Evolutionary conservation across 2,888 invertebrate genomes (phyloP).

Genomic region (Chymomyza fuscimana): DNA sequence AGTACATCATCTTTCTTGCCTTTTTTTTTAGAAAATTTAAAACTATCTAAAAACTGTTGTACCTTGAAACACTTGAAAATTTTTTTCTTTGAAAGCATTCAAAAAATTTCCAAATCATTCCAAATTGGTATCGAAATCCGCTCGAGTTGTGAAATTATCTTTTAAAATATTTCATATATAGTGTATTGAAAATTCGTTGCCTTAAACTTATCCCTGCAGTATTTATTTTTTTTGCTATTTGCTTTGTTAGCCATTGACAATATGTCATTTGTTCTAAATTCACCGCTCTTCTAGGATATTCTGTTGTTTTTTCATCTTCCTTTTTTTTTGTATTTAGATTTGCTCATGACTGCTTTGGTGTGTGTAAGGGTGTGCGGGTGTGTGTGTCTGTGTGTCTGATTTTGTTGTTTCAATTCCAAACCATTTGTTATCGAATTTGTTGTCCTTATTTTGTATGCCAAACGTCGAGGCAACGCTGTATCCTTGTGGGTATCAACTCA

Average conservation of each 20-base stretch:
- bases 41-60: too few species aligned
- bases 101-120: too few species aligned
- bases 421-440: slow-evolving; percentile 73
- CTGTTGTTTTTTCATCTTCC: slow-evolving; percentile 16
- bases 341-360: background rate
- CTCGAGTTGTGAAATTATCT: too few species aligned
- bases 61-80: too few species aligned
- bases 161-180: background rate
- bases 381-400: background rate
- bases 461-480: background rate
- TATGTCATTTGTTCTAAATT: slow-evolving; percentile 68
- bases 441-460: slow-evolving; percentile 62
- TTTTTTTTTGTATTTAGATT: slow-evolving; percentile 20
- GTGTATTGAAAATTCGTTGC: background rate
- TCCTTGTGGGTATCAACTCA: slow-evolving; percentile 1
- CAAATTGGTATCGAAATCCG: too few species aligned
- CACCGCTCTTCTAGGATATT: slow-evolving; percentile 30
- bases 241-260: slow-evolving; percentile 53
- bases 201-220: background rate
- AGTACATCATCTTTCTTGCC: too few species aligned
- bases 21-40: too few species aligned
- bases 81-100: too few species aligned
- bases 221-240: background rate
- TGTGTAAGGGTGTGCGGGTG: slow-evolving; percentile 7
- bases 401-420: slow-evolving; percentile 62